Conservation (phyloP, 1,140 invertebrate species). For the Sminthurinus signatus region DNA sequence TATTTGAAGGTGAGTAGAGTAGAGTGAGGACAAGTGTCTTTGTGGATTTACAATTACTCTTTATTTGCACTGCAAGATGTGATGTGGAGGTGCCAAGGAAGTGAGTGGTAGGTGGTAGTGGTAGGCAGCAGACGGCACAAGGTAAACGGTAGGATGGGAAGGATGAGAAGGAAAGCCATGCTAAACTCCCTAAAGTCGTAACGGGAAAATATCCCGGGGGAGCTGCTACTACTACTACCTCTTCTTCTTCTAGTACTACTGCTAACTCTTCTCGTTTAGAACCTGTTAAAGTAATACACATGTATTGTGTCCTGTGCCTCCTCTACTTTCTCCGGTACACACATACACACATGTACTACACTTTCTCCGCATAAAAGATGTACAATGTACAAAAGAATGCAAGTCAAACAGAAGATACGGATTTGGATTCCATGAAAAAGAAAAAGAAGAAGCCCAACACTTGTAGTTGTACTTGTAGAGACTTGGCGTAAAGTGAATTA, state of each 20-base stretch:
- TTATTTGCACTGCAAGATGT: conserved; percentile 25
- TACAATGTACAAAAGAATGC: conserved; percentile 10
- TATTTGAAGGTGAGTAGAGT: not conserved
- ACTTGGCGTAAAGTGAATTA: conserved; percentile 37
- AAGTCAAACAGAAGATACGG: conserved; percentile 23
- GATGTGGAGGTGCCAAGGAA: conserved; percentile 2
- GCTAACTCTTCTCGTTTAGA: conserved; percentile 35
- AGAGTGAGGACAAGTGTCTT: conserved; percentile 7
- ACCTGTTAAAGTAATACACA: conserved; percentile 36
- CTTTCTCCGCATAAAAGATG: too few species aligned
- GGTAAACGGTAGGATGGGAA: too few species aligned
- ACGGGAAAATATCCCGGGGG: conserved; percentile 37
- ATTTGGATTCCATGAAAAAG: conserved; percentile 15
- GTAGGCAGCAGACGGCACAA: too few species aligned
- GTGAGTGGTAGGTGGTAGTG: conserved; percentile 11
- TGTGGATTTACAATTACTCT: conserved; percentile 40
- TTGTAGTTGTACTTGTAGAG: conserved; percentile 18
- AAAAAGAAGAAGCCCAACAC: not conserved
- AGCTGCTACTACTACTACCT: too few species aligned
- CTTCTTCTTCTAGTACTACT: too few species aligned
- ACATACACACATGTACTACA: not conserved
- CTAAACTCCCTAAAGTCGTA: conserved; percentile 30
- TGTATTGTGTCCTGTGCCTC: conserved; percentile 23
- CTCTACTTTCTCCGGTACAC: conserved; percentile 6
- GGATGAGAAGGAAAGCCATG: conserved; percentile 26